Base-by-base conservation (phyloP, 2,113 vertebrate species). In the Microtus pennsylvanicus region DNA sequence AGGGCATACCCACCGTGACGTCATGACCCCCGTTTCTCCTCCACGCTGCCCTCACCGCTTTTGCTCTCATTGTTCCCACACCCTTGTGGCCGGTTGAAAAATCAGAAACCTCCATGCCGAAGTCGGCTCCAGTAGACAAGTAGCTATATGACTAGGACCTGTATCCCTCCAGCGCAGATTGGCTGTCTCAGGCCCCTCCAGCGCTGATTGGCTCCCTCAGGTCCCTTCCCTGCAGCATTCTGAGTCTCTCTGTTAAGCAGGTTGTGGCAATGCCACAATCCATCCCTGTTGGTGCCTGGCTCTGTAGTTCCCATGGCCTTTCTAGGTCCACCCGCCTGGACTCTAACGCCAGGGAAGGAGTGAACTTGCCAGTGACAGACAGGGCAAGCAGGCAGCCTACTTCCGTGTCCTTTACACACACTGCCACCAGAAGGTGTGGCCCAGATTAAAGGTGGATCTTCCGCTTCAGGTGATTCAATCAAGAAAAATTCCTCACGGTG, bases 41-140 rank as follows among this genome's bases (percentile, higher is more conserved):
- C 4, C 14, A 13, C 35, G 38, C 30, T 22, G 3, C 22, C 42
- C 13, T 24, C 16, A 1, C 16, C 1, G 1, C 6, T 26, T 30
- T 52, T 6, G 1, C 28, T 50, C 19, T 10, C 5, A 5, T 19
- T 81, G 35, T 22, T 52, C 17, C 50, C 14, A 30, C 6, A 5
- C 3, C 76, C 28, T 50, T 52, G 45, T 74, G 70, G 35, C 70
- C 1, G 7, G 33, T n/a, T 26, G 42, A 38, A 38, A n/a, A 21
- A 28, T 11, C 81, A 88, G 70, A 35, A 13, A 55, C 72, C 19
- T 28, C 26, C 21, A 7, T 38, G 30, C 47, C 63, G 19, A 88
- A 21, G 28, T 26, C 67, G 42, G 5, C 4, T 21, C 7, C 24
- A 47, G 52, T 3, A 42, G 75, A 65, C 28, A 55, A n/a, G 26